Evolutionary conservation across 2,797 vertebrate genomes (phyloP).

Genomic region (Hydrophis major): DNA sequence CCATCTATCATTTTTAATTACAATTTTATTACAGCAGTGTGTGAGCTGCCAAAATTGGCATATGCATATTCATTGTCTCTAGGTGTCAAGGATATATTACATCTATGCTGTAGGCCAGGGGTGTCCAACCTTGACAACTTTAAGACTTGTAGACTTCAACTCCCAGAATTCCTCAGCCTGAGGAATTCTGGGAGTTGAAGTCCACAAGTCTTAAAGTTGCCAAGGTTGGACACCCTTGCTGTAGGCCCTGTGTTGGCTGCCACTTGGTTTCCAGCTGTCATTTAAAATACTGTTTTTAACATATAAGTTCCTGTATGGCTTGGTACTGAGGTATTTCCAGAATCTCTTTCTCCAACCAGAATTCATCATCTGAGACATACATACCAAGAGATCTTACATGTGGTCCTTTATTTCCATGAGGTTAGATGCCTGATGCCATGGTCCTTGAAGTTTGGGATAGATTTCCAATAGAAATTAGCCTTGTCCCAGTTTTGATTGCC

Average conservation of each 20-base stretch:
- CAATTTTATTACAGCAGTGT: not conserved
- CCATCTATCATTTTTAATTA: slow-evolving; percentile 22
- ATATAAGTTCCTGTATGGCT: not conserved
- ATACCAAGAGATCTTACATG: not conserved
- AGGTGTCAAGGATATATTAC: not conserved
- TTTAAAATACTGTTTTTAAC: not conserved
- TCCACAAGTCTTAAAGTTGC: too few relatives aligned
- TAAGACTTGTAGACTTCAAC: too few relatives aligned
- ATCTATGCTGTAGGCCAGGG: not conserved
- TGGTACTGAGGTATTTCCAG: not conserved
- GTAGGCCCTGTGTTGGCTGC: not conserved
- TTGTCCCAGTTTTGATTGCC: not conserved
- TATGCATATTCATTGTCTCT: not conserved
- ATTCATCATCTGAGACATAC: not conserved
- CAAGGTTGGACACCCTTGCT: not conserved
- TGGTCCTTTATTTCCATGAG: not conserved
- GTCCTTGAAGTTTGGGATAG: not conserved
- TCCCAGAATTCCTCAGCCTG: too few relatives aligned
- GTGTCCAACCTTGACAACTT: too few relatives aligned
- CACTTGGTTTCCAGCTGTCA: not conserved
- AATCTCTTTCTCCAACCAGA: not conserved
- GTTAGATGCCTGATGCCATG: not conserved
- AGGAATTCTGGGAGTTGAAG: too few relatives aligned
- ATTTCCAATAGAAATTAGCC: not conserved
- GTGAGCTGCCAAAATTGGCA: not conserved